Evolutionary conservation across 2,888 invertebrate genomes (phyloP).

Genomic region (Sycophila texana): DNA sequence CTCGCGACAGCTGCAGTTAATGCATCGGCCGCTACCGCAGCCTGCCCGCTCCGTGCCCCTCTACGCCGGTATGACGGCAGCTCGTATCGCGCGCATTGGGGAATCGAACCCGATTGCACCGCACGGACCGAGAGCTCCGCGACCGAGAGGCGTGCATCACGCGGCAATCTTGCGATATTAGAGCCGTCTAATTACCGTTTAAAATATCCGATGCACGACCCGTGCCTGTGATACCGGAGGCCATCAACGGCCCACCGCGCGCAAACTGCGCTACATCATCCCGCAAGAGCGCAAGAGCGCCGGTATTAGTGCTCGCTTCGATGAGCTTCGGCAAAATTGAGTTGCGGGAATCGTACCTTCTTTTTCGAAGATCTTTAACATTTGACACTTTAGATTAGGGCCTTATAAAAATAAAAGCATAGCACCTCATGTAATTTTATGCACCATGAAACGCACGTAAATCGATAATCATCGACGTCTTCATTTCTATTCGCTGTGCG

Average conservation of each 20-base stretch:
- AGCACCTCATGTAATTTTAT: too few relatives aligned
- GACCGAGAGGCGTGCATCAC: neutral
- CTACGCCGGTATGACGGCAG: too few relatives aligned
- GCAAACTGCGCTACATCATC: neutral
- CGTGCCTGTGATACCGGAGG: neutral
- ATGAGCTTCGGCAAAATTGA: too few relatives aligned
- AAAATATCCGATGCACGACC: neutral
- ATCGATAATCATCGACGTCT: too few relatives aligned
- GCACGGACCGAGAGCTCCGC: neutral
- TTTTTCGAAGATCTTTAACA: too few relatives aligned
- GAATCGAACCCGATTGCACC: neutral
- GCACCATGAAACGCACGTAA: too few relatives aligned
- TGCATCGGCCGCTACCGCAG: constrained; percentile 62
- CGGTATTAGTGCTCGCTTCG: too few relatives aligned
- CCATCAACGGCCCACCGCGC: neutral
- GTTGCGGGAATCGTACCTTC: too few relatives aligned
- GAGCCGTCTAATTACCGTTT: constrained; percentile 41
- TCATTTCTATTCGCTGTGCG: neutral
- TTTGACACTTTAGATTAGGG: too few relatives aligned
- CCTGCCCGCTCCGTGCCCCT: too few relatives aligned
- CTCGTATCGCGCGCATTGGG: too few relatives aligned
- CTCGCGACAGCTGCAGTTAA: constrained; percentile 71
- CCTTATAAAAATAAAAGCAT: too few relatives aligned
- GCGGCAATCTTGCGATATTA: constrained; percentile 36
- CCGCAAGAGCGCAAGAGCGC: neutral